Base-by-base conservation (phyloP, 2,888 invertebrate species). In the Callosobruchus maculatus region DNA sequence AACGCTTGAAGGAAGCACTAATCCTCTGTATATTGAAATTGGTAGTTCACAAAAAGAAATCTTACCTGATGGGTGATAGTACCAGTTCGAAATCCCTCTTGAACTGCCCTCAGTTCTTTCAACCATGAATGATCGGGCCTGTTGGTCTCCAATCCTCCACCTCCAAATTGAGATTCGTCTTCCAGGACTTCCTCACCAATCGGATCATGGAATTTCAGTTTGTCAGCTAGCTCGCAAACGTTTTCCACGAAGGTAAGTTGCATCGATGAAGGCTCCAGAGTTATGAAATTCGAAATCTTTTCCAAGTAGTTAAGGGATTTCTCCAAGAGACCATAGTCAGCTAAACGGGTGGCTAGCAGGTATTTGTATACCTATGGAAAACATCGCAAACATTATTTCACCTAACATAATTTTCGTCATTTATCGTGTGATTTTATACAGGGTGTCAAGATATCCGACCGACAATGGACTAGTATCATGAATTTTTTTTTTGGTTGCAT, bases 271-370 rank as follows among this genome's bases (percentile, higher is more conserved):
- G 92, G 91, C 82, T 90, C 89, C 78, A 88, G 89, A 7, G 91
- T 88, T 68, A 96, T 90, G 74, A 92, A 92, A 22, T 89, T 88
- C 9, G 94, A 91, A 68, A 96, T 91, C 81, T 92, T 92, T 89
- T 97, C 97, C 83, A 93, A 91, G 88, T 97, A 97, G 78, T 92
- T 90, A 78, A 97, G 88, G 73, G 96, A 94, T 85, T 95, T 95
- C 85, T 94, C 93, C 81, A 92, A 89, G 80, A 92, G 90, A 1
- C 97, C 97, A 82, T 90, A 90, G 82, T 95, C 95, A 5, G 93
- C 89, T 82, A 98, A 90, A 77, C 95, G 91, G 18, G 91, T 89
- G 70, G 95, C 94, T 87, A 96, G 88, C 78, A 97, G 85, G 85
- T 94, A 92, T 89, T 98, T 98, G 88, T 95, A 97, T 73, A 92